Conservation (phyloP, 2,113 vertebrate genomes). For the Abramis brama region DNA sequence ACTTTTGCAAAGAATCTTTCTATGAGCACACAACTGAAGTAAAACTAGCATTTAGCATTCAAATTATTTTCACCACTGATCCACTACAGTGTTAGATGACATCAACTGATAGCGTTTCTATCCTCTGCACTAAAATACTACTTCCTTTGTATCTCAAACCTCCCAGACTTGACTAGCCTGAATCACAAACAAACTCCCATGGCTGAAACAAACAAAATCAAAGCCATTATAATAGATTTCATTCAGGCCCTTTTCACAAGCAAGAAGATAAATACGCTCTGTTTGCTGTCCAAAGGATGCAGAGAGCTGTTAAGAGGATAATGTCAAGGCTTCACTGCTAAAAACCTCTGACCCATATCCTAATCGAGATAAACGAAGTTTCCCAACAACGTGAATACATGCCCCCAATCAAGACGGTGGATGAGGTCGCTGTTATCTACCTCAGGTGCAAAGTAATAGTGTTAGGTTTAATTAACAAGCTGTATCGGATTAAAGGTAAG, state of each 20-base stretch:
- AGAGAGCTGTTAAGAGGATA: slow-evolving; percentile 27
- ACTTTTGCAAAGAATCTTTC: background rate
- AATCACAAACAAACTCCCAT: background rate
- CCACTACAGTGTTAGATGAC: background rate
- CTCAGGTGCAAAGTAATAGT: slow-evolving; percentile 22
- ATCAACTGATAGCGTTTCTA: background rate
- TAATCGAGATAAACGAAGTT: background rate
- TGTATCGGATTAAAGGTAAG: slow-evolving; percentile 35
- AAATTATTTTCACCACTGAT: background rate
- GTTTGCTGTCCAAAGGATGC: background rate
- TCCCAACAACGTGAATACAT: slow-evolving; percentile 3
- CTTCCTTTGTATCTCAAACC: background rate
- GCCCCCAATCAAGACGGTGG: background rate
- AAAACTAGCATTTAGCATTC: background rate
- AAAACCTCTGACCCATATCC: slow-evolving; percentile 20
- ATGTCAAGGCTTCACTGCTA: background rate
- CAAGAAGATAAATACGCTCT: background rate
- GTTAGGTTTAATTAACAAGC: slow-evolving; percentile 42
- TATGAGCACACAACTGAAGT: background rate
- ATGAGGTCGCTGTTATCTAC: slow-evolving; percentile 12
- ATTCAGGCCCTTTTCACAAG: slow-evolving; percentile 3
- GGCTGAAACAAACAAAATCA: background rate
- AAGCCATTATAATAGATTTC: background rate
- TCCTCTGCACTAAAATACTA: background rate
- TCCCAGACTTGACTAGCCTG: background rate